Base-by-base conservation (phyloP, 2,797 vertebrate species). In the Rachycentron canadum region DNA sequence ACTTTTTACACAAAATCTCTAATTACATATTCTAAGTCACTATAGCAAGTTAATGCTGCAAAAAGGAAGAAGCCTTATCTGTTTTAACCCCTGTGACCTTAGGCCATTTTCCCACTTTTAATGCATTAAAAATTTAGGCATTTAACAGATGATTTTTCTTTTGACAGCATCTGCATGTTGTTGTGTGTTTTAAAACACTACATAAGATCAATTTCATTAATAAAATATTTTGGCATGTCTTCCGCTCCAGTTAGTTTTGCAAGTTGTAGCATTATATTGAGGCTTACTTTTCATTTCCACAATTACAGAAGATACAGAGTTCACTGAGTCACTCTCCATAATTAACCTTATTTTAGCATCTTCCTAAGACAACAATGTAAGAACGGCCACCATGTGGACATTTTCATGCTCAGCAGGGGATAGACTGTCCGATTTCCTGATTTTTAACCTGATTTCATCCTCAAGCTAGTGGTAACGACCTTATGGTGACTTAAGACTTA, bases 341-440 rank as follows among this genome's bases (percentile, higher is more conserved):
- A 71, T 49, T 34, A 82, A 41, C 12, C 43, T 73, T 58, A 45
- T 49, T 74, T 71, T 61, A 32, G 55, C 30, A 34, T 60, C 45
- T 23, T 30, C 68, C 36, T 69, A 50, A 62, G 53, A 75, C 52
- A 57, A 47, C 11, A 64, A 70, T 19, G 40, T 36, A 25, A 32
- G 21, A 50, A 32, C 21, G 4, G 47, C 23, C 14, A 3, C 4
- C 74, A 56, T 17, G 26, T 49, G 9, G 12, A 50, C 47, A 41
- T 81, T 30, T 57, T 21, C 36, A 30, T 71, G 40, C 64, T 67
- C 40, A 26, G 34, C 36, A 23, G 32, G 57, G 9, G 50, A 76
- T 79, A 49, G 56, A 28, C 28, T n/a, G n/a, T n/a, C n/a, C 32
- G 7, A 7, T 2, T 2, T 60, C 57, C 2, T 38, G 6, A 73